phyloP scores from a whole-genome alignment of 2,888 invertebrate species.

The Lepetodrilus schrolli region DNA sequence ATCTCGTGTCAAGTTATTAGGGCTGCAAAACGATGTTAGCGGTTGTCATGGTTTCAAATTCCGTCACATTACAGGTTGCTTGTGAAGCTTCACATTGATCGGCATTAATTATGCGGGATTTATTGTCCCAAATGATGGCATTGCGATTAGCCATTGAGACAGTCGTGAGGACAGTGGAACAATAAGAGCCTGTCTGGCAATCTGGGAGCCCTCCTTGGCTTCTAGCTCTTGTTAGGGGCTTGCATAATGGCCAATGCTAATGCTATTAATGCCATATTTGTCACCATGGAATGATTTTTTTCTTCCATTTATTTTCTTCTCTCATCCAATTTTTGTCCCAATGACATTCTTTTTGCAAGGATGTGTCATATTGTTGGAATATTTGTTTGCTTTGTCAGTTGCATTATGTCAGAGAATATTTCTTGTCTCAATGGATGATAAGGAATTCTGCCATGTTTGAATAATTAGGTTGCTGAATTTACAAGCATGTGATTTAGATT shows the following conservation, averaged over 20 bases:
- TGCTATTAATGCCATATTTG: background rate
- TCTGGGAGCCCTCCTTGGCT: background rate
- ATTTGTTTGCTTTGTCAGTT: no score
- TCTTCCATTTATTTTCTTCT: no score
- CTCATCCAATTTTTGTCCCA: no score
- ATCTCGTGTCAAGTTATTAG: slow-evolving; percentile 4
- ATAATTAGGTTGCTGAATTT: no score
- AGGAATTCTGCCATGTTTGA: no score
- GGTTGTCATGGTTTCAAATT: background rate
- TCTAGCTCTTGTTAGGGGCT: background rate
- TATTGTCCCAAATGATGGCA: slow-evolving; percentile 20
- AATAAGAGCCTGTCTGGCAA: background rate
- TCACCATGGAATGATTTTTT: no score
- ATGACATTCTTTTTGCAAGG: no score
- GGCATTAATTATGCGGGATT: slow-evolving; percentile 15
- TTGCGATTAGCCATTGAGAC: background rate
- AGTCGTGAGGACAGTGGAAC: background rate
- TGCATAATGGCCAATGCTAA: background rate
- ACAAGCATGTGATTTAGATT: no score
- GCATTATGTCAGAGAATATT: no score
- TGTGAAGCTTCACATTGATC: background rate
- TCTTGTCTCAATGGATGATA: no score
- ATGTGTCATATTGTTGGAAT: no score
- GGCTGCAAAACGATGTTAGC: background rate
- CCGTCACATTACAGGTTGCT: background rate